Conservation (phyloP, 2,888 invertebrate genomes). For the Theretra japonica region DNA sequence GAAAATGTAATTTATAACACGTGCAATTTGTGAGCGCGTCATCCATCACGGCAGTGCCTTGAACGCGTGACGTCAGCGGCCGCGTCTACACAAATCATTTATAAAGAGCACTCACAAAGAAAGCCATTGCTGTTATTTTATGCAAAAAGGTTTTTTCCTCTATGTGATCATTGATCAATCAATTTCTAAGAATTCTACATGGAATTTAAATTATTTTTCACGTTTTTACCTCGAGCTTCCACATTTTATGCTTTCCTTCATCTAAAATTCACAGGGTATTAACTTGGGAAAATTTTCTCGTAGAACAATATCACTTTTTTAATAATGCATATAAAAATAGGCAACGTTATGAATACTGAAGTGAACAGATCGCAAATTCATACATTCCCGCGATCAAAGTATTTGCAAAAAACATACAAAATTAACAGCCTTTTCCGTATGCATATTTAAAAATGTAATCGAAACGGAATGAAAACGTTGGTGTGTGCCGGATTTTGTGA, state of each 20-base stretch:
- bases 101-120: neutral
- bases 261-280: neutral
- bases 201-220: neutral
- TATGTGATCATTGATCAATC: too few species aligned
- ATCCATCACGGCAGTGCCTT: neutral
- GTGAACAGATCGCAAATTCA: neutral
- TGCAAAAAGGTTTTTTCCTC: neutral
- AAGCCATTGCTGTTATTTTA: conserved; percentile 1
- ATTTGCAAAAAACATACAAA: neutral
- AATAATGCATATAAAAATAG: neutral
- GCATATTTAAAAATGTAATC: conserved; percentile 13
- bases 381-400: neutral
- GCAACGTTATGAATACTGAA: conserved; percentile 7
- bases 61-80: neutral
- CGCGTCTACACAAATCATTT: conserved; percentile 7
- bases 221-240: neutral
- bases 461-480: neutral
- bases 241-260: neutral
- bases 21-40: conserved; percentile 5
- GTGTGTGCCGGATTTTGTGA: neutral
- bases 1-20: neutral
- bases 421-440: conserved; percentile 6
- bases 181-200: neutral
- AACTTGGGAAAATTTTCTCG: neutral
- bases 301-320: neutral